Base-by-base conservation (phyloP, 2,797 vertebrate species). In the Gila robusta region DNA sequence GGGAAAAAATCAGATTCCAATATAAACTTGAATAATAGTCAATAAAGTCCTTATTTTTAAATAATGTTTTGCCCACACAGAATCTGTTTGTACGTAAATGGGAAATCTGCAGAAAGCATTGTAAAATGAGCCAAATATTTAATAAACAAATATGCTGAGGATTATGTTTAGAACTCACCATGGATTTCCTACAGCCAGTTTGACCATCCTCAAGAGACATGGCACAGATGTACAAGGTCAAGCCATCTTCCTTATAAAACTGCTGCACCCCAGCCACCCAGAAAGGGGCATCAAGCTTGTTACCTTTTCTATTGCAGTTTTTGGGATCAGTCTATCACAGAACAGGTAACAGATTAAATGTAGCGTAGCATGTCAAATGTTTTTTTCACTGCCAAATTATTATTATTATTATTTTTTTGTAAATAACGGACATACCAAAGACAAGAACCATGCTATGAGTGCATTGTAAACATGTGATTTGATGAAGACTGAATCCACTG, bases 371-470 rank as follows among this genome's bases (percentile, higher is more conserved):
- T 32, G 54, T 47, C 16, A 69, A 54, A 62, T 41, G 8, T 32
- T 32, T 74, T 19, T 8, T 16, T 23, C 10, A 59, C 11, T 66
- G n/a, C 21, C 64, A 47, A 52, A 81, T 47, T 47, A 1, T 47
- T 47, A 10, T 28, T 2, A 28, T 32, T 32, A 32, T 32, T 32
- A 32, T 32, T 73, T 35, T 83, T 19, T 39, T 41, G 28, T 77
- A 21, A 49, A 80, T 44, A 37, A 56, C 32, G 32, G 23, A 64
- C 91, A 91, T 73, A 96, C 95, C 95, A 96, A 90, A 72, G 94
- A 95, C 49, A 96, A 89, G 70, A 96, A 94, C 96, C 95, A 96
- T 0, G 91, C 69, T 69, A 96, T 91, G 0, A 95, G 86, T 32
- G 91, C 88, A 86, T 94, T 94, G 91, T 94, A 96, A 83, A 92